Conservation (phyloP, 1,140 invertebrate species). For the Lordiphosa clarofinis region DNA sequence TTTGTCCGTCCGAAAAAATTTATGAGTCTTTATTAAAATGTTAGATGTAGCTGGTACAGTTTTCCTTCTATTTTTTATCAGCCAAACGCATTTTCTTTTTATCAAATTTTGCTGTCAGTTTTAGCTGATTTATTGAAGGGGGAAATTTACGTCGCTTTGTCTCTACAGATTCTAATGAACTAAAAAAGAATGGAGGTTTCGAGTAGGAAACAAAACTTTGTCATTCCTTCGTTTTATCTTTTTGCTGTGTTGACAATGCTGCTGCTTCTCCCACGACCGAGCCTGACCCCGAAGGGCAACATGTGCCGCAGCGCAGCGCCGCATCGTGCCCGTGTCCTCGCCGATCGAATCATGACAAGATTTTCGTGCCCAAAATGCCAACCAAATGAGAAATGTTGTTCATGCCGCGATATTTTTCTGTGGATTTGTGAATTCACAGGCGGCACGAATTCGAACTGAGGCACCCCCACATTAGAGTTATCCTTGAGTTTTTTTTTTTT, state of each 20-base stretch:
- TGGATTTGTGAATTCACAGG: slow-evolving; percentile 64
- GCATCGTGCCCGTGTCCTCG: slow-evolving; percentile 51
- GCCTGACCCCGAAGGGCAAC: slow-evolving; percentile 37
- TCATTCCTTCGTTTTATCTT: background rate
- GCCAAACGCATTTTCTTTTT: slow-evolving; percentile 53
- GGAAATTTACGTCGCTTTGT: slow-evolving; percentile 39
- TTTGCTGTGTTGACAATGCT: slow-evolving; percentile 9
- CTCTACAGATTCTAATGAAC: slow-evolving; percentile 47
- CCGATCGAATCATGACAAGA: slow-evolving; percentile 78
- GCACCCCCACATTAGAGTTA: slow-evolving; percentile 46
- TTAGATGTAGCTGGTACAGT: slow-evolving; percentile 40
- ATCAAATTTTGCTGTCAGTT: slow-evolving; percentile 69
- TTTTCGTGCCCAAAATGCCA: slow-evolving; percentile 63
- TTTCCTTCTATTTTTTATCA: slow-evolving; percentile 44
- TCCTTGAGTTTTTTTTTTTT: slow-evolving; percentile 54
- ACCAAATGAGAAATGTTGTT: slow-evolving; percentile 73
- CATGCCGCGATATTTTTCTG: slow-evolving; percentile 66
- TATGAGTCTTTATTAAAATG: slow-evolving; percentile 76
- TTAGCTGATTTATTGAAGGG: slow-evolving; percentile 57
- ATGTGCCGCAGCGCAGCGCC: slow-evolving; percentile 13
- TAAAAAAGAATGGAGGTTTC: slow-evolving; percentile 1
- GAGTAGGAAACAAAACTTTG: no score
- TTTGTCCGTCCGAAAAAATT: slow-evolving; percentile 44
- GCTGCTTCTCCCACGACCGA: slow-evolving; percentile 11
- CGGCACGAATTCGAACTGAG: slow-evolving; percentile 66